A percentile compares a stretch with the other conserved stretches of the same genome.
phyloP scores from a whole-genome alignment of 2,888 invertebrate genomes.

The Timandra comae region DNA sequence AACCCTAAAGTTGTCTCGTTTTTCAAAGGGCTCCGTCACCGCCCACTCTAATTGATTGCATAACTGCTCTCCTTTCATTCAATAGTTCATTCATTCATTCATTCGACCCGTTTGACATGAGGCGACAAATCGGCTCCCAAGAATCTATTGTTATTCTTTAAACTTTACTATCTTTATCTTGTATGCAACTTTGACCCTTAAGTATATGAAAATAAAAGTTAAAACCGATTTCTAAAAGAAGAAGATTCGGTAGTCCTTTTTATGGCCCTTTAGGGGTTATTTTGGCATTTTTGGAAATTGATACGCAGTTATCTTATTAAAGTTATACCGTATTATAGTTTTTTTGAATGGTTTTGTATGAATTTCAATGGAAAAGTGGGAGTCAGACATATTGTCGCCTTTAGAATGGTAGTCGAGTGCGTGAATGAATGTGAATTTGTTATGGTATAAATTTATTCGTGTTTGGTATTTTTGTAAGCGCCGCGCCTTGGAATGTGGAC shows the following conservation, averaged over 20 bases:
- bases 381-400: slow-evolving; percentile 54
- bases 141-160: slow-evolving; percentile 26
- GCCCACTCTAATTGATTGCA: slow-evolving; percentile 70
- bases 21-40: slow-evolving; percentile 38
- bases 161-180: slow-evolving; percentile 4
- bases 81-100: slow-evolving; percentile 39
- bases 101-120: slow-evolving; percentile 54
- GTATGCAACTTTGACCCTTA: not conserved
- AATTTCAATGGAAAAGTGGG: slow-evolving; percentile 14
- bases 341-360: no score
- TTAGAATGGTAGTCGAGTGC: slow-evolving; percentile 22
- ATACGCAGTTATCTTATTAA: slow-evolving; percentile 55
- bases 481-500: slow-evolving; percentile 20
- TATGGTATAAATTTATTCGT: slow-evolving; percentile 54
- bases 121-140: slow-evolving; percentile 63
- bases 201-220: not conserved
- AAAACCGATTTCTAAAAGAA: not conserved
- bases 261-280: slow-evolving; percentile 23
- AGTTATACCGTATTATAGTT: slow-evolving; percentile 43
- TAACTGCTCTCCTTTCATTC: slow-evolving; percentile 53
- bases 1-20: slow-evolving; percentile 17
- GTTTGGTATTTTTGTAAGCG: slow-evolving; percentile 30
- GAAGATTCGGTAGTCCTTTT: slow-evolving; percentile 1
- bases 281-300: slow-evolving; percentile 27
- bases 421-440: slow-evolving; percentile 49